A percentile compares a stretch with the other conserved stretches of the same genome.
These are phyloP conservation scores for Chelonoidis abingdonii DNA, from an alignment of 2,113 vertebrate species.

Conservation along the genomic window DNA sequence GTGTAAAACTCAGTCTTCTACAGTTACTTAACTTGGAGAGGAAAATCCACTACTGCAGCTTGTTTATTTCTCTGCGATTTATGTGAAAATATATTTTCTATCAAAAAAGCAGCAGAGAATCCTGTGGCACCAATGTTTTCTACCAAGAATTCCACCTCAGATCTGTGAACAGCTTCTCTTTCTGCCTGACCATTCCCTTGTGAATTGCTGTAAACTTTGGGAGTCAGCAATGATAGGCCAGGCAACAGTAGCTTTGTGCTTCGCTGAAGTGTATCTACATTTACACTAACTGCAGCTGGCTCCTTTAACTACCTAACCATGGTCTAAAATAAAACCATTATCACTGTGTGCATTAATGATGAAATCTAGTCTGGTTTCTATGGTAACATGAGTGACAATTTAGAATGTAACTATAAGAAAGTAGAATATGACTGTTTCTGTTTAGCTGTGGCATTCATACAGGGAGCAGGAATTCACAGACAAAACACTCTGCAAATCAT, in stretches of 20 bases:
- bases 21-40: background rate
- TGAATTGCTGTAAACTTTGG: constrained; percentile 48
- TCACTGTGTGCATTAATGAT: constrained; percentile 32
- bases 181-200: constrained; percentile 36
- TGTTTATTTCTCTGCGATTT: constrained; percentile 4
- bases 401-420: constrained; percentile 42
- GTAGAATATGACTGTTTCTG: background rate
- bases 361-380: constrained; percentile 58
- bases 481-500: background rate
- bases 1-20: background rate
- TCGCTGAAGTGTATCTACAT: constrained; percentile 31
- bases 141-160: constrained; percentile 48
- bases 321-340: constrained; percentile 60
- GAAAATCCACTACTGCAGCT: background rate
- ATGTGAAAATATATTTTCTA: constrained; percentile 21
- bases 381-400: constrained; percentile 50
- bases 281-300: constrained; percentile 56
- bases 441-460: background rate
- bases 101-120: background rate
- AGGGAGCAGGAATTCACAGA: background rate
- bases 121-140: background rate
- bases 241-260: constrained; percentile 55
- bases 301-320: constrained; percentile 51
- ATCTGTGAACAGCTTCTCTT: constrained; percentile 13
- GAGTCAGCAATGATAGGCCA: constrained; percentile 30